Conservation (phyloP, 2,888 invertebrate genomes). For the Eristalinus sepulchralis region DNA sequence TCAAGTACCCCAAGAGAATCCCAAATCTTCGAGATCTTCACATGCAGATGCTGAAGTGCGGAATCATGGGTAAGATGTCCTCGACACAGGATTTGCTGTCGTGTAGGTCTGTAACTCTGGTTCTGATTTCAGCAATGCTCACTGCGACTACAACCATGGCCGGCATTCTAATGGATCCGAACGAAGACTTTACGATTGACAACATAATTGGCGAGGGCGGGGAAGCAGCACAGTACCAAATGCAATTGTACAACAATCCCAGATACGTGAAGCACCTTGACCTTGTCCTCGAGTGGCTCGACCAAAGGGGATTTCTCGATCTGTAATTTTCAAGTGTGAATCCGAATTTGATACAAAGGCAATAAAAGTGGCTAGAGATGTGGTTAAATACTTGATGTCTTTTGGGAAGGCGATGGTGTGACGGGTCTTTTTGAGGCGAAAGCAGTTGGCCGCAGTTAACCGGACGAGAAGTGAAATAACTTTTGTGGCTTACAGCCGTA, state of each 20-base stretch:
- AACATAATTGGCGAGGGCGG: slow-evolving; percentile 72
- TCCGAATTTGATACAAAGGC: no score
- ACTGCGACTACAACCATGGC: slow-evolving; percentile 74
- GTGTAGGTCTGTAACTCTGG: slow-evolving; percentile 29
- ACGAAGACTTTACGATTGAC: slow-evolving; percentile 73
- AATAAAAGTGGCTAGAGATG: no score
- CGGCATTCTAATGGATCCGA: slow-evolving; percentile 74
- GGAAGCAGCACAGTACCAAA: slow-evolving; percentile 74
- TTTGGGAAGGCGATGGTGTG: no score
- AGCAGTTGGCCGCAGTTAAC: no score
- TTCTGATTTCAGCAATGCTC: slow-evolving; percentile 69
- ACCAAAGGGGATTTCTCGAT: slow-evolving; percentile 75
- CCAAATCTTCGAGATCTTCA: slow-evolving; percentile 76
- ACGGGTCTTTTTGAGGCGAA: no score
- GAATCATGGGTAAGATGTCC: slow-evolving; percentile 76
- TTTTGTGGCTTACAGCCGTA: no score
- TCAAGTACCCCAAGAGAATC: slow-evolving; percentile 74
- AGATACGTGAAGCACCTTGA: slow-evolving; percentile 75
- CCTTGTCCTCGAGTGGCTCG: slow-evolving; percentile 76
- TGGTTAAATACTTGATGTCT: no score
- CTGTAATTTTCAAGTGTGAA: no score
- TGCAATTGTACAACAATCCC: slow-evolving; percentile 74
- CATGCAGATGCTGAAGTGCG: slow-evolving; percentile 73
- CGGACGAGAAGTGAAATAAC: no score
- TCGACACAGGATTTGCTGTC: neutral